These are phyloP conservation scores for Ochlodes sylvanus DNA, from an alignment of 2,888 invertebrate genomes.

Conservation along the genomic window DNA sequence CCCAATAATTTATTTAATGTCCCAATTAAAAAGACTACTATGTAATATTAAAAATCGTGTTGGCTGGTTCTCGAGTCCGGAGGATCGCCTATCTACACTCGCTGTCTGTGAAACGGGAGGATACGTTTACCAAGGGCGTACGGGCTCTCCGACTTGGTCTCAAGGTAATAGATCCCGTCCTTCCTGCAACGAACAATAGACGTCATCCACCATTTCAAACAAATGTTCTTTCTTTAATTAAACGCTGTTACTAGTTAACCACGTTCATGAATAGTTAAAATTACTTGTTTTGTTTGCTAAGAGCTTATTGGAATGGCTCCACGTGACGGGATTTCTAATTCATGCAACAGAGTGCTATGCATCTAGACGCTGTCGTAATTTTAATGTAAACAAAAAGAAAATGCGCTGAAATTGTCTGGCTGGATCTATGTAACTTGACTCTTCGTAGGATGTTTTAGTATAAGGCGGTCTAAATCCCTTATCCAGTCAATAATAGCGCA, in stretches of 20 bases:
- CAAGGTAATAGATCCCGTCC: constrained; percentile 84
- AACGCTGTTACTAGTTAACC: constrained; percentile 57
- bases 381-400: constrained; percentile 23
- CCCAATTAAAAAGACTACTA: too few species aligned
- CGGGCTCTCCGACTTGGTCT: constrained; percentile 80
- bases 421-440: too few species aligned
- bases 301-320: constrained; percentile 33
- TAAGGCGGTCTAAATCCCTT: too few species aligned
- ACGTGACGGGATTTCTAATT: constrained; percentile 32
- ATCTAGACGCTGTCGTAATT: constrained; percentile 20
- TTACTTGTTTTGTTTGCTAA: constrained; percentile 32
- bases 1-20: too few species aligned
- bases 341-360: constrained; percentile 7
- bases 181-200: constrained; percentile 77
- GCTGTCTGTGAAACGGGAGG: constrained; percentile 51
- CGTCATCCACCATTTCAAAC: constrained; percentile 54
- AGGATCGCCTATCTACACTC: background rate
- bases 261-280: constrained; percentile 59
- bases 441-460: too few species aligned
- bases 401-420: background rate
- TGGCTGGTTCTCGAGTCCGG: background rate
- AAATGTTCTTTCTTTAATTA: constrained; percentile 68
- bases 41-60: background rate
- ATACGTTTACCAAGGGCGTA: constrained; percentile 66
- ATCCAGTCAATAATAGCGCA: too few species aligned